Evolutionary conservation across 2,888 invertebrate species (phyloP).

Genomic region (Drosophila heteroneura): DNA sequence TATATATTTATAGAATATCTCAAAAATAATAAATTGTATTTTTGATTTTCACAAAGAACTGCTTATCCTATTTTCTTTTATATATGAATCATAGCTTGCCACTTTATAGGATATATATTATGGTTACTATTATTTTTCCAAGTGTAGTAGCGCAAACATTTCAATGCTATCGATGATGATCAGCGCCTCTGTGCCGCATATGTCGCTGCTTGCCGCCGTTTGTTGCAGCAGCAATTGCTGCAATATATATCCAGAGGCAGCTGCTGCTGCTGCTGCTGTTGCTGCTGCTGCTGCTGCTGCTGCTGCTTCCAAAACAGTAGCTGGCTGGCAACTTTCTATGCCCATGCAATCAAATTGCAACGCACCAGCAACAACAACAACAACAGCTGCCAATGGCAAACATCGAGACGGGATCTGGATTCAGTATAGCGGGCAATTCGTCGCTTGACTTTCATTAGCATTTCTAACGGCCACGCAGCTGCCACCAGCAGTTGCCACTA

Average conservation of each 20-base stretch:
- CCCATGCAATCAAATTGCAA: slow-evolving; percentile 76
- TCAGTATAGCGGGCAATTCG: slow-evolving; percentile 22
- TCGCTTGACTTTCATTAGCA: slow-evolving; percentile 79
- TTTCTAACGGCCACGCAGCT: slow-evolving; percentile 82
- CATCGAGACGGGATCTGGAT: slow-evolving; percentile 39
- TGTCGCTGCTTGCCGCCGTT: slow-evolving; percentile 44
- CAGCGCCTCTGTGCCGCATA: slow-evolving; percentile 56
- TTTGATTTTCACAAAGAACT: neutral
- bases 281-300: neutral
- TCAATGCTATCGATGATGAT: slow-evolving; percentile 46
- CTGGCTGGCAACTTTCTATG: slow-evolving; percentile 77
- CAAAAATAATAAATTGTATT: neutral
- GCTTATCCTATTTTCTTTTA: neutral
- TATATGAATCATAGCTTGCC: neutral
- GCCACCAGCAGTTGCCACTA: slow-evolving; percentile 47
- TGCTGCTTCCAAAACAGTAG: slow-evolving; percentile 65
- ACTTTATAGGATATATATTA: neutral
- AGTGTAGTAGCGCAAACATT: slow-evolving; percentile 35
- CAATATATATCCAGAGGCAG: neutral
- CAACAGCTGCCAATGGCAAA: slow-evolving; percentile 56
- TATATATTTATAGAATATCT: neutral
- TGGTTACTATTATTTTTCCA: neutral
- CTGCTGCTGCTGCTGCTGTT: slow-evolving; percentile 13
- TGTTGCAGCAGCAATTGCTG: slow-evolving; percentile 33
- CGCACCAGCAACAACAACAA: slow-evolving; percentile 48